Percentiles rank a stretch among this genome's conserved stretches.
phyloP scores from a whole-genome alignment of 2,888 invertebrate genomes.

The Zygogramma bicolorata region DNA sequence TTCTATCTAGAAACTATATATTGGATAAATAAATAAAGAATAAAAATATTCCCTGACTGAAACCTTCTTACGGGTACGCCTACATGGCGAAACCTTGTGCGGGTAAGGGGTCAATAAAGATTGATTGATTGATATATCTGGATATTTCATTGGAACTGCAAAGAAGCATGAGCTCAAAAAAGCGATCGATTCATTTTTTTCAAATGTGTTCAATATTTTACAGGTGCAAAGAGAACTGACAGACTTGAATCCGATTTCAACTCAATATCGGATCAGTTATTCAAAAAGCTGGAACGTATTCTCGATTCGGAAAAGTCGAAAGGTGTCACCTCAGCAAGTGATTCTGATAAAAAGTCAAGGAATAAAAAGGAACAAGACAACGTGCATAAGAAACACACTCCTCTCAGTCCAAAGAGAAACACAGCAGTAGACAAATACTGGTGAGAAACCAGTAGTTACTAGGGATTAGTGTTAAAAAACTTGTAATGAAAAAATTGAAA shows the following conservation, averaged over 20 bases:
- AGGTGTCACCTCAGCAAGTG: conserved; percentile 34
- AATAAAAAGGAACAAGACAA: conserved; percentile 15
- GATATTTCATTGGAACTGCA: no score
- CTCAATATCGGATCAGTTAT: conserved; percentile 42
- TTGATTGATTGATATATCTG: no score
- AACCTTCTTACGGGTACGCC: no score
- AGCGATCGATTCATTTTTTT: neutral
- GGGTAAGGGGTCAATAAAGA: no score
- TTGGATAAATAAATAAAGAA: no score
- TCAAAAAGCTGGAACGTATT: conserved; percentile 47
- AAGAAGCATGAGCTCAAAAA: neutral
- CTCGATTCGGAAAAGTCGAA: conserved; percentile 42
- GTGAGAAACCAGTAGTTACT: neutral
- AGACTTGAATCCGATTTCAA: conserved; percentile 36
- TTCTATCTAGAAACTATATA: no score
- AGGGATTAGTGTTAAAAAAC: neutral
- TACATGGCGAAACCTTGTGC: no score
- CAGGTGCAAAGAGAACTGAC: conserved; percentile 15
- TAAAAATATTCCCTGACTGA: no score
- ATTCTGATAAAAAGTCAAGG: conserved; percentile 17
- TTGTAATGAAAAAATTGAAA: neutral
- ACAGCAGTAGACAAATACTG: neutral
- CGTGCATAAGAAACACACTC: neutral
- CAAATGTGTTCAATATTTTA: neutral
- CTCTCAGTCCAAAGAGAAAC: neutral